Evolutionary conservation across 1,140 invertebrate genomes (phyloP), one percentile per base, ranked within the genome.

Genomic region (Neuroterus valhalla): DNA sequence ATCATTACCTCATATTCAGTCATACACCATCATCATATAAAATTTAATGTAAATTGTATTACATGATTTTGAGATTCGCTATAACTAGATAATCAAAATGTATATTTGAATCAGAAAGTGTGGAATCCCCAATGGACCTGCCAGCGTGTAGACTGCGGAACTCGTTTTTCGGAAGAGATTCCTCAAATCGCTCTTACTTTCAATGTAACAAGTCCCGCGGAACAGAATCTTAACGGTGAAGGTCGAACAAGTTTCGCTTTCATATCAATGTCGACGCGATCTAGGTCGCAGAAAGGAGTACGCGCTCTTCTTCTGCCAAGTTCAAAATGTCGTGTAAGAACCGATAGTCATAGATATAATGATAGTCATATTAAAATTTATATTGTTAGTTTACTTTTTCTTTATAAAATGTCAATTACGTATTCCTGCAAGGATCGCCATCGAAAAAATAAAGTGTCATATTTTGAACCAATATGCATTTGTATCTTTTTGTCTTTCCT

Each of bases 141-240:
- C 21, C 21, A 19, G 50, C 21, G 23, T 55, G 19, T 23, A 23
- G 11, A 55, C 23, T 31, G 23, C 55, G 55, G 55, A 62, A 62
- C 23, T 38, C 55, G 26, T 15, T 31, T 62, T 62, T 31, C 0
- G 31, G 31, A 31, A 62, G n/a, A 31, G 55, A 31, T 19, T 48
- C 17, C 11, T 2, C 3, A 8, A 62, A 23, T 31, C n/a, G 55
- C n/a, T 62, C 12, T 62, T 62, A 62, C 55, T 62, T 62, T 62
- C 55, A 62, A 31, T 62, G 26, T 62, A 62, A 31, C 23, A 23
- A 62, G 12, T 31, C 0, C 26, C 55, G 31, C 55, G 26, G 55
- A 62, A 62, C 55, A 62, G 55, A 62, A 62, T 14, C 26, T 38
- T 62, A 62, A 62, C 55, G 55, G 55, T 62, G 55, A 62, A 62